Evolutionary conservation across 1,140 invertebrate species (phyloP).

Genomic region (Cotesia vestalis): DNA sequence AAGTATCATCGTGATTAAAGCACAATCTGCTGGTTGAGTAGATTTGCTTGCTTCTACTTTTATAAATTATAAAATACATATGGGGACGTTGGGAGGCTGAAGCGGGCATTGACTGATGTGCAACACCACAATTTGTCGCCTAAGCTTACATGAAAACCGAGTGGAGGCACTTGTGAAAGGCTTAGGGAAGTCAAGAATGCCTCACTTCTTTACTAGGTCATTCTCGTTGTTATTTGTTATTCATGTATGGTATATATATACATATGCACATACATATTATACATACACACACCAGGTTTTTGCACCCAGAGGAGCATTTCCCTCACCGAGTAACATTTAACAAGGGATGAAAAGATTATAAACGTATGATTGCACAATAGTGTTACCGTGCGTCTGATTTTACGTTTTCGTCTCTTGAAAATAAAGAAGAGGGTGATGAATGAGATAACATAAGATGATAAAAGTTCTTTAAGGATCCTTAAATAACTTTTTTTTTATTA

Average conservation of each 20-base stretch:
- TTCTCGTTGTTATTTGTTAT: slow-evolving; percentile 33
- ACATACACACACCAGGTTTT: too few species aligned
- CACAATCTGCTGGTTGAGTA: slow-evolving; percentile 35
- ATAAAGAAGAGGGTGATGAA: background rate
- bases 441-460: background rate
- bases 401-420: background rate
- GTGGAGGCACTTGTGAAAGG: background rate
- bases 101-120: slow-evolving; percentile 1
- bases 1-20: slow-evolving; percentile 42
- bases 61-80: slow-evolving; percentile 18
- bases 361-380: slow-evolving; percentile 12
- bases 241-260: slow-evolving; percentile 13
- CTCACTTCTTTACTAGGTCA: slow-evolving; percentile 43
- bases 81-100: background rate
- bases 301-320: background rate
- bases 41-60: slow-evolving; percentile 24
- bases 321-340: background rate
- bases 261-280: too few species aligned
- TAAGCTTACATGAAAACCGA: background rate
- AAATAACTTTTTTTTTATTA: background rate
- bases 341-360: slow-evolving; percentile 2
- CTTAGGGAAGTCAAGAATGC: slow-evolving; percentile 24
- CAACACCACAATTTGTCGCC: slow-evolving; percentile 1
- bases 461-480: background rate
- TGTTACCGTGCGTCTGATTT: background rate